Percentiles rank a stretch among this genome's conserved stretches.
Conservation (phyloP, 2,888 invertebrate species). For the Heteropelma amictum region DNA sequence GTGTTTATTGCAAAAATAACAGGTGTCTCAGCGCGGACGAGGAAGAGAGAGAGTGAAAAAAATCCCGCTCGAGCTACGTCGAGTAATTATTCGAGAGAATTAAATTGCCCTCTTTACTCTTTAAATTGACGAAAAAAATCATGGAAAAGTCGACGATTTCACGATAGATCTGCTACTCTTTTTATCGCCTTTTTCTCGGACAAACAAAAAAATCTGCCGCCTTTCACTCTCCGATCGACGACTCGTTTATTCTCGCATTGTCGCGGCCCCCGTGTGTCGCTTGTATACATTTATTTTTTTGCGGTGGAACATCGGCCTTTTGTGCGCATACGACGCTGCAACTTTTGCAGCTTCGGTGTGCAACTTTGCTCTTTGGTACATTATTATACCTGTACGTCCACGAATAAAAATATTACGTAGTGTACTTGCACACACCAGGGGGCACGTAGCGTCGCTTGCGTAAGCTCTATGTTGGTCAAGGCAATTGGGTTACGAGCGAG, state of each 20-base stretch:
- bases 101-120: too few species aligned
- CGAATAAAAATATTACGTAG: constrained; percentile 5
- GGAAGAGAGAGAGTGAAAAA: neutral
- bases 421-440: constrained; percentile 1
- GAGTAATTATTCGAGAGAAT: too few species aligned
- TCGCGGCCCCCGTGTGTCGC: too few species aligned
- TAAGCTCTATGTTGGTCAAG: constrained; percentile 73
- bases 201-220: too few species aligned
- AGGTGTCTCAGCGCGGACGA: neutral
- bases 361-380: constrained; percentile 19
- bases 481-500: constrained; percentile 70
- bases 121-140: too few species aligned
- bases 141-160: neutral
- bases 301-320: too few species aligned
- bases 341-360: neutral
- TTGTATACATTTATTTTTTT: too few species aligned
- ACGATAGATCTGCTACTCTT: neutral
- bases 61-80: too few species aligned
- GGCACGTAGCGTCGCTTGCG: constrained; percentile 54
- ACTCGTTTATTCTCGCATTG: too few species aligned
- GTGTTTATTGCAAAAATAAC: neutral
- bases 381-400: neutral
- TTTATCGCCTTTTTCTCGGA: neutral
- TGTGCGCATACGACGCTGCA: neutral
- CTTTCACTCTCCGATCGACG: too few species aligned